Conservation (phyloP, 1,140 invertebrate genomes). For the Zaprionus ornatus region DNA sequence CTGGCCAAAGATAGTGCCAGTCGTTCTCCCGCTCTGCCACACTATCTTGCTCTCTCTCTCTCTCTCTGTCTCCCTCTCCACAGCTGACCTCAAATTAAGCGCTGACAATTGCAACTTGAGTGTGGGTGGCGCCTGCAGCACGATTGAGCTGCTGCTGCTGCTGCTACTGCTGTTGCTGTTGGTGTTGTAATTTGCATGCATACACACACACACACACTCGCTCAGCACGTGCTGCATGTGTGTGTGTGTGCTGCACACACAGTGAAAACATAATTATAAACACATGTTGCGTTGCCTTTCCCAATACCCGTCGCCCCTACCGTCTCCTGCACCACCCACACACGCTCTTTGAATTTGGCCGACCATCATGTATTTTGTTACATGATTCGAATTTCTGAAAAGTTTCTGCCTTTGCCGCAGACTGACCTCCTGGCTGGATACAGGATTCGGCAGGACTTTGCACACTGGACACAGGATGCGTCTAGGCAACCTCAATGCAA, state of each 20-base stretch:
- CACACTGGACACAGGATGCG: background rate
- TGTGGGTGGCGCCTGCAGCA: conserved; percentile 36
- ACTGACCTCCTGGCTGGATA: conserved; percentile 42
- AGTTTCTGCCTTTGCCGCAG: conserved; percentile 37
- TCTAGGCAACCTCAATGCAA: background rate
- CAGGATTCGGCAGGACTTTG: conserved; percentile 1
- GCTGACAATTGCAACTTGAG: conserved; percentile 68
- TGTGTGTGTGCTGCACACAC: conserved; percentile 17
- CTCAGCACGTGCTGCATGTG: conserved; percentile 43
- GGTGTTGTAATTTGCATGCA: conserved; percentile 62
- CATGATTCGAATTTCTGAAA: conserved; percentile 81
- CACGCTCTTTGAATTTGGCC: conserved; percentile 57
- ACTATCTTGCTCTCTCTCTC: background rate
- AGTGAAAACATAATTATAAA: conserved; percentile 78
- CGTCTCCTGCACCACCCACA: conserved; percentile 6
- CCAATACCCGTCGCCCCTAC: too few species aligned
- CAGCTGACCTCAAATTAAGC: conserved; percentile 69
- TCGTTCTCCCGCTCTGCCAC: background rate
- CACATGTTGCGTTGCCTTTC: conserved; percentile 61
- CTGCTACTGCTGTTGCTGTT: background rate
- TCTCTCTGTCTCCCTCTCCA: background rate
- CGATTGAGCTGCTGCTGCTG: conserved; percentile 8
- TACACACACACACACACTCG: conserved; percentile 18
- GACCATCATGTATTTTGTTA: conserved; percentile 69
- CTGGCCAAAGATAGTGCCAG: background rate